Percentiles rank a stretch among this genome's conserved stretches.
These are phyloP conservation scores for Accipiter cooperii DNA, from an alignment of 2,113 vertebrate species.

Conservation along the genomic window DNA sequence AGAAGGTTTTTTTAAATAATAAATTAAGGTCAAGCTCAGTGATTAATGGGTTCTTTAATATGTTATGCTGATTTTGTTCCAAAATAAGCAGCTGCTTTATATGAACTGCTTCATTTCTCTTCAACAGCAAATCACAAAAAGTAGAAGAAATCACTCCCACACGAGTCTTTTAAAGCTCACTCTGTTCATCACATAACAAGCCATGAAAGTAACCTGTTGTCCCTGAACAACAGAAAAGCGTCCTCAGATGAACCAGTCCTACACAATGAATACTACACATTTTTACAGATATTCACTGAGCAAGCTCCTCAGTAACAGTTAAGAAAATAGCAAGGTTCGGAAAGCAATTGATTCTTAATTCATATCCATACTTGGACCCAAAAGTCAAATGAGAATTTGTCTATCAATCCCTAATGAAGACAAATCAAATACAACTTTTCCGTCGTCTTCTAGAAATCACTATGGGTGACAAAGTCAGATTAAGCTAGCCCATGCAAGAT, in stretches of 20 bases:
- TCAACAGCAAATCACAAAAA: constrained; percentile 14
- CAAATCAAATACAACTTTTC: not conserved
- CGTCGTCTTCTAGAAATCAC: not conserved
- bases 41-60: constrained; percentile 29
- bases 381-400: not conserved
- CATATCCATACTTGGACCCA: not conserved
- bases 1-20: not conserved
- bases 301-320: not conserved
- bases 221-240: not conserved
- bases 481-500: not conserved
- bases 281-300: not conserved
- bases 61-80: constrained; percentile 15
- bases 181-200: not conserved
- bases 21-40: not conserved
- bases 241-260: constrained; percentile 18
- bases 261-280: not conserved
- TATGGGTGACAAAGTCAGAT: not conserved
- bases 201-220: constrained; percentile 6
- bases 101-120: constrained; percentile 15
- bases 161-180: not conserved
- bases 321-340: not conserved
- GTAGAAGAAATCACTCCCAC: constrained; percentile 24
- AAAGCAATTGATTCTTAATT: not conserved
- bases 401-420: not conserved
- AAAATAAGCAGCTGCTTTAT: constrained; percentile 53